Base-by-base conservation (phyloP, 2,797 vertebrate genomes). In the Brotula barbata region DNA sequence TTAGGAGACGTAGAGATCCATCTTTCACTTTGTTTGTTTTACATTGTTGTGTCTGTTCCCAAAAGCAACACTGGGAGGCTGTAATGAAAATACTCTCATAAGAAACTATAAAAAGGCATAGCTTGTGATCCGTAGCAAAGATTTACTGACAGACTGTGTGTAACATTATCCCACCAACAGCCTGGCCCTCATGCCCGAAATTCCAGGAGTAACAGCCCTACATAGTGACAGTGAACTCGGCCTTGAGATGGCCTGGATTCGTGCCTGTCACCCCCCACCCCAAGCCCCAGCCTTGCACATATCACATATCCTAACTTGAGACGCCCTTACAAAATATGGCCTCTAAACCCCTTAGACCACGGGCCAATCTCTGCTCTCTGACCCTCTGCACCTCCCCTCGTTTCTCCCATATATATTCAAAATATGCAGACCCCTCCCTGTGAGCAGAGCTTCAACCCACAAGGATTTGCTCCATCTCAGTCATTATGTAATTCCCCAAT, bases 401-500 rank as follows among this genome's bases (percentile, higher is more conserved):
- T 60, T 68, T 31, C 41, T 36, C 46, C 76, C 62, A 74, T 74
- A 64, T 71, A 69, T 78, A 69, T 79, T 75, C 55, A 51, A 5
- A 64, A 34, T 47, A 68, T 64, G 64, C 45, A 66, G 58, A 71
- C 73, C 67, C 15, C 67, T 71, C 61, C 41, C 59, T 78, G 74
- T 64, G 72, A 80, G 78, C 71, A 64, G 59, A 46, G 47, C 60
- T 40, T 51, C 52, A 40, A 34, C 57, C 59, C 36, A 51, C 39
- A 46, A 54, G 52, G 82, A 70, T 74, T 69, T 46, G 50, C 9
- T 23, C 68, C 71, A 64, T 75, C 68, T 43, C 54, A 19, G 53
- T 31, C 10, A 73, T 90, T 91, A 90, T 77, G 85, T 73, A 90
- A 91, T 81, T 68, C 77, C 72, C 72, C 44, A 52, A 72, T 41